phyloP scores from a whole-genome alignment of 2,797 vertebrate genomes.

The Coilia nasus region DNA sequence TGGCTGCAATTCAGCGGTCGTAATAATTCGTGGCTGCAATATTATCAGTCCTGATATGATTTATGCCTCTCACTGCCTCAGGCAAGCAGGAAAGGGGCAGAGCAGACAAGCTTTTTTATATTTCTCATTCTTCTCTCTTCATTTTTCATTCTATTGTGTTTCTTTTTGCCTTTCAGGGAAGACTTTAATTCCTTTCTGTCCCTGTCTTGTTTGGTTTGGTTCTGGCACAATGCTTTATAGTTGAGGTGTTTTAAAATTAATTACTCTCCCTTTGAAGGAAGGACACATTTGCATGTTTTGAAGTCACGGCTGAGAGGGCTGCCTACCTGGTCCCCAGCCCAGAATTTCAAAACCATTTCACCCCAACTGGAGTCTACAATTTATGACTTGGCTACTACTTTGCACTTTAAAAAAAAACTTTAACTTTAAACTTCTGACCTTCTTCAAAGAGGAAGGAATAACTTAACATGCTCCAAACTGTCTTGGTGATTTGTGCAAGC shows the following conservation, averaged over 20 bases:
- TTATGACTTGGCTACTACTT: not conserved
- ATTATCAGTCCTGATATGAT: constrained; percentile 5
- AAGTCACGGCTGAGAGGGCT: not conserved
- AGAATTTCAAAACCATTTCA: not conserved
- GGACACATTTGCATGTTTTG: not conserved
- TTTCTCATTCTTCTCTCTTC: not conserved
- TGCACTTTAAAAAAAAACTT: not conserved
- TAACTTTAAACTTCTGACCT: not conserved
- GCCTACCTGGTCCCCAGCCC: not conserved
- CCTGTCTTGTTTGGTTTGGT: not conserved
- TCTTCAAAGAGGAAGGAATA: not conserved
- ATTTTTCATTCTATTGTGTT: constrained; percentile 9
- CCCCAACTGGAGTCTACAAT: not conserved
- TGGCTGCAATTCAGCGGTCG: not conserved
- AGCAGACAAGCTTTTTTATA: not conserved
- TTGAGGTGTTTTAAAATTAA: not conserved
- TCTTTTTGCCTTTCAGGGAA: not conserved
- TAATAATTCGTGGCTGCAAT: not conserved
- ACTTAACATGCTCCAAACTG: not conserved
- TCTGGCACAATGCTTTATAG: not conserved
- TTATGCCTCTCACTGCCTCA: not conserved
- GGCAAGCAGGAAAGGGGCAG: not conserved
- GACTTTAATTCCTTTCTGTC: not conserved
- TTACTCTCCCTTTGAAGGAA: not conserved
- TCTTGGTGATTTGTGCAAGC: not conserved